Evolutionary conservation across 2,113 vertebrate species (phyloP).

Genomic region (Tenrec ecaudatus): DNA sequence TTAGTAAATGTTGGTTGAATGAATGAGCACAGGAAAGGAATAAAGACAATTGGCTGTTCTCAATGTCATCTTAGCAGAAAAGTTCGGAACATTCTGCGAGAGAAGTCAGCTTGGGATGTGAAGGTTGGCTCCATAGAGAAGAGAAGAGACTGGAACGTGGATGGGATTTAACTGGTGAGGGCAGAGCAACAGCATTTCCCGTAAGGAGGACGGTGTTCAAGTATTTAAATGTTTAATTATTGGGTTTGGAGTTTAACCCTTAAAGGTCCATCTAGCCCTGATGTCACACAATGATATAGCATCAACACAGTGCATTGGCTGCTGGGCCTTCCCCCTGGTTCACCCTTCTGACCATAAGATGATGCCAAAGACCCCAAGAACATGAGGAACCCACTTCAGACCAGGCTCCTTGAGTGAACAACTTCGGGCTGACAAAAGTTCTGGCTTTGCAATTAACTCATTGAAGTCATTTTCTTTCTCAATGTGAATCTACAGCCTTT

Average conservation of each 20-base stretch:
- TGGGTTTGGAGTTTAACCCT: not conserved
- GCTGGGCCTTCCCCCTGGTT: not conserved
- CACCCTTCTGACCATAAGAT: not conserved
- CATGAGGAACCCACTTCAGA: accelerated
- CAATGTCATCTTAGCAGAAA: not conserved
- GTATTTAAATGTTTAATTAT: not conserved
- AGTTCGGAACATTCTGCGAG: not conserved
- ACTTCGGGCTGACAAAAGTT: not conserved
- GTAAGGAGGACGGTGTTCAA: not conserved
- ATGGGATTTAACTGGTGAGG: not conserved
- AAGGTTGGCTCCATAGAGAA: not conserved
- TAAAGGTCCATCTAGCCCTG: not conserved
- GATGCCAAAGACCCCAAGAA: not conserved
- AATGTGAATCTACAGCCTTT: slow-evolving; percentile 47
- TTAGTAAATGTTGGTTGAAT: not conserved
- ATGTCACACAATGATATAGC: not conserved
- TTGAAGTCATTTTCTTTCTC: slow-evolving; percentile 29
- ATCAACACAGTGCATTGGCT: not conserved
- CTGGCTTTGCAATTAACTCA: slow-evolving; percentile 14
- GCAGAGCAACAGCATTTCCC: not conserved
- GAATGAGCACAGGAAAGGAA: not conserved
- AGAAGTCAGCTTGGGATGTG: not conserved
- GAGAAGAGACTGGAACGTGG: not conserved
- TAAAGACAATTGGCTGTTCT: not conserved
- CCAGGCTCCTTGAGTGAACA: not conserved